Percentiles rank a stretch among this genome's conserved stretches.
These are phyloP conservation scores for Erebia epiphron DNA, from an alignment of 2,888 invertebrate species.

Conservation along the genomic window DNA sequence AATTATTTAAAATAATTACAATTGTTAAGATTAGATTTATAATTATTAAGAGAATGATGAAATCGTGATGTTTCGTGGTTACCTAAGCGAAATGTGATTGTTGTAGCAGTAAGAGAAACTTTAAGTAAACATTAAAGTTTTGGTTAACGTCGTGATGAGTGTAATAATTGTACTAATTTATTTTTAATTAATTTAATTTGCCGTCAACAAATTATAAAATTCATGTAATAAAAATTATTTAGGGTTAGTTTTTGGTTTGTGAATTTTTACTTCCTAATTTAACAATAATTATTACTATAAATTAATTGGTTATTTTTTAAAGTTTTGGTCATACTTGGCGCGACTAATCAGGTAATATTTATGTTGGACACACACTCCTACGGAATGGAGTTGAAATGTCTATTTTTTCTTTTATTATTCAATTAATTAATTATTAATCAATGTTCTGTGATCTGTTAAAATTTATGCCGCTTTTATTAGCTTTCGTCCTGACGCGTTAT, in stretches of 20 bases:
- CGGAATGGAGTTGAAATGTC: no score
- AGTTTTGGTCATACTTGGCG: neutral
- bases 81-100: neutral
- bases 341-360: no score
- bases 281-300: neutral
- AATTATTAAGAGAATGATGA: neutral
- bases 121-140: slow-evolving; percentile 1
- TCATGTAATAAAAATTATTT: neutral
- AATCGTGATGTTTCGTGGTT: slow-evolving; percentile 6
- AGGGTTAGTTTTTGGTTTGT: no score
- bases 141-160: neutral
- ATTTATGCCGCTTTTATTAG: no score
- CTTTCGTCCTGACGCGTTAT: no score
- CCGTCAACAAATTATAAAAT: neutral
- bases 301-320: neutral
- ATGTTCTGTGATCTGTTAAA: no score
- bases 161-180: neutral
- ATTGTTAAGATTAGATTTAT: slow-evolving; percentile 6
- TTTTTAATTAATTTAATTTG: slow-evolving; percentile 5
- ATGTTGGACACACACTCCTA: no score
- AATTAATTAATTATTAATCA: no score
- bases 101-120: neutral
- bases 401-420: no score
- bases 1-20: slow-evolving; percentile 20
- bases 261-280: neutral